Evolutionary conservation across 1,140 invertebrate species (phyloP).

Genomic region (Sinella curviseta): DNA sequence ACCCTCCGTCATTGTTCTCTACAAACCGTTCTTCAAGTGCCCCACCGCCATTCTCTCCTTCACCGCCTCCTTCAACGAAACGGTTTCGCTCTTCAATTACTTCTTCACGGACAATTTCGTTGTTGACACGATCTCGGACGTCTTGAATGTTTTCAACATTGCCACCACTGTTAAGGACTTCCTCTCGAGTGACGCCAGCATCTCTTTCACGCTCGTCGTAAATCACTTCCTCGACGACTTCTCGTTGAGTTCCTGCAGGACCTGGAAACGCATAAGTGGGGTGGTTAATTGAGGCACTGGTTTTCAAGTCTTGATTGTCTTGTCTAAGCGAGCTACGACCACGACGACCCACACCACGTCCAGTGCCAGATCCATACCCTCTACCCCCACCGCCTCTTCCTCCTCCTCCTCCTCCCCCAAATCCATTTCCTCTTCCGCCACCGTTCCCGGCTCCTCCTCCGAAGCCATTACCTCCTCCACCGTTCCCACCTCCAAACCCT

Average conservation of each 20-base stretch:
- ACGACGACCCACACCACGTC: neutral
- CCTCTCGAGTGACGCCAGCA: neutral
- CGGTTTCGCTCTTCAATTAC: neutral
- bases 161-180: neutral
- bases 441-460: neutral
- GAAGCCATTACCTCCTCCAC: neutral
- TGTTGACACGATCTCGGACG: slow-evolving; percentile 8
- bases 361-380: slow-evolving; percentile 7
- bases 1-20: neutral
- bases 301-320: neutral
- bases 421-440: neutral
- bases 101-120: slow-evolving; percentile 8
- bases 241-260: neutral
- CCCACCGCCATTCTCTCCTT: neutral
- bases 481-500: neutral
- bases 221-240: slow-evolving; percentile 19
- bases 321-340: neutral
- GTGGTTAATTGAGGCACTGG: slow-evolving; percentile 12
- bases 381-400: neutral
- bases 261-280: slow-evolving; percentile 16
- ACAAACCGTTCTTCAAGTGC: neutral
- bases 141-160: slow-evolving; percentile 22
- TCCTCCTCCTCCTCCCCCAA: neutral
- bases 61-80: neutral
- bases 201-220: neutral